Evolutionary conservation across 2,888 invertebrate genomes (phyloP).

Genomic region (Sabatieria punctata): DNA sequence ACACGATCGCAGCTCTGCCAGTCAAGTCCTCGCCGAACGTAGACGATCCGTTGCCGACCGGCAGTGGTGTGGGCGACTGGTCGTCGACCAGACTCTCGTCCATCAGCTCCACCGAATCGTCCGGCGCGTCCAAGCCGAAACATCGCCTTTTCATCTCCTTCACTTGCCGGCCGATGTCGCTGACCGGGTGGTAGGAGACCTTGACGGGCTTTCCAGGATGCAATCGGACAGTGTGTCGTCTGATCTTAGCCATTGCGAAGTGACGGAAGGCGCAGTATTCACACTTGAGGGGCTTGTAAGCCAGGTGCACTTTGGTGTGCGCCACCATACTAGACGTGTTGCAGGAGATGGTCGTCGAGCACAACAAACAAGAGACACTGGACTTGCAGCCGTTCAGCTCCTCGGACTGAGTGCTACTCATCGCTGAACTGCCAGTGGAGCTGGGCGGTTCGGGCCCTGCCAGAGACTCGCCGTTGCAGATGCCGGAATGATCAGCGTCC

Average conservation of each 20-base stretch:
- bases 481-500: background rate
- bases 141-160: slow-evolving; percentile 4
- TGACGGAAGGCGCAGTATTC: slow-evolving; percentile 7
- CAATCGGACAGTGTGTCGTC: slow-evolving; percentile 4
- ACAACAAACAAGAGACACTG: slow-evolving; percentile 2
- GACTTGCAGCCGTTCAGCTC: too few relatives aligned
- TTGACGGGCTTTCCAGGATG: slow-evolving; percentile 2
- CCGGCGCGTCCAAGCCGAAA: too few relatives aligned
- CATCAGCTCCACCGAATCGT: too few relatives aligned
- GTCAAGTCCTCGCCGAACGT: too few relatives aligned
- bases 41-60: too few relatives aligned
- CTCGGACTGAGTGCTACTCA: background rate
- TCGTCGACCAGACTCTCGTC: too few relatives aligned
- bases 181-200: slow-evolving; percentile 7
- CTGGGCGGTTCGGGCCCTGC: background rate
- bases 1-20: too few relatives aligned
- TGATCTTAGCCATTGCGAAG: slow-evolving; percentile 6
- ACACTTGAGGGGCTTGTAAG: slow-evolving; percentile 9
- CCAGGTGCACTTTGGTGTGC: slow-evolving; percentile 8
- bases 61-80: too few relatives aligned
- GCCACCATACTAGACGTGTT: slow-evolving; percentile 4
- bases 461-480: background rate
- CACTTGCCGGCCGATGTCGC: slow-evolving; percentile 4
- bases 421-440: background rate
- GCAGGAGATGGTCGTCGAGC: background rate